Evolutionary conservation across 1,140 invertebrate species (phyloP).

Genomic region (Drosophila bocki): DNA sequence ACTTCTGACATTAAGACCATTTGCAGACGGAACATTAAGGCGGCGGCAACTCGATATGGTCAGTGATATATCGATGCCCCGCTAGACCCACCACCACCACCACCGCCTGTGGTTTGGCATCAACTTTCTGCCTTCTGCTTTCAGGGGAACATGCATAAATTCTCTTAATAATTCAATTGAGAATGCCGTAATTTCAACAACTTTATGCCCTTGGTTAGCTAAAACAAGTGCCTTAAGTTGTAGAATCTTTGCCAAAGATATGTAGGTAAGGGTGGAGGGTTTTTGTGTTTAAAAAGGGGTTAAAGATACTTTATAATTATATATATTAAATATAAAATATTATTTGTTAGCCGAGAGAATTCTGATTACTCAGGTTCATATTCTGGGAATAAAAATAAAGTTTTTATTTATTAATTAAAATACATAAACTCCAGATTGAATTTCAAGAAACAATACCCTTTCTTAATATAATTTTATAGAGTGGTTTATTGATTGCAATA

Average conservation of each 20-base stretch:
- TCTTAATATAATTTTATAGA: too few species aligned
- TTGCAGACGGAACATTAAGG: conserved; percentile 67
- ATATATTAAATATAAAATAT: not conserved
- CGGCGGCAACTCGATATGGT: conserved; percentile 68
- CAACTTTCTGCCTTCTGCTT: conserved; percentile 30
- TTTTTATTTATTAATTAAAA: too few species aligned
- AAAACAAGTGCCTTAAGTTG: not conserved
- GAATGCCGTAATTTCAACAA: conserved; percentile 55
- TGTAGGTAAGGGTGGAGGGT: not conserved
- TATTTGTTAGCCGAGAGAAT: too few species aligned
- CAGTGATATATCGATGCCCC: conserved; percentile 63
- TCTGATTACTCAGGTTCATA: not conserved
- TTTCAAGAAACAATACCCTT: too few species aligned
- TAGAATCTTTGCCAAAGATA: not conserved
- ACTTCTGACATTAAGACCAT: conserved; percentile 80
- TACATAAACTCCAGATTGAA: too few species aligned
- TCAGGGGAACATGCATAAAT: conserved; percentile 58
- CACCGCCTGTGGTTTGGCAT: conserved; percentile 18
- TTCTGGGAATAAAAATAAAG: not conserved
- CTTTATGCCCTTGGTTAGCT: conserved; percentile 29
- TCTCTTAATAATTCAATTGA: conserved; percentile 77
- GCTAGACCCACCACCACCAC: not conserved
- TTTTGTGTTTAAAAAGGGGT: not conserved
- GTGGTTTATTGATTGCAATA: too few species aligned
- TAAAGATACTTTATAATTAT: too few species aligned